Conservation (phyloP, 1,140 invertebrate genomes). For the Brachionus koreanus region DNA sequence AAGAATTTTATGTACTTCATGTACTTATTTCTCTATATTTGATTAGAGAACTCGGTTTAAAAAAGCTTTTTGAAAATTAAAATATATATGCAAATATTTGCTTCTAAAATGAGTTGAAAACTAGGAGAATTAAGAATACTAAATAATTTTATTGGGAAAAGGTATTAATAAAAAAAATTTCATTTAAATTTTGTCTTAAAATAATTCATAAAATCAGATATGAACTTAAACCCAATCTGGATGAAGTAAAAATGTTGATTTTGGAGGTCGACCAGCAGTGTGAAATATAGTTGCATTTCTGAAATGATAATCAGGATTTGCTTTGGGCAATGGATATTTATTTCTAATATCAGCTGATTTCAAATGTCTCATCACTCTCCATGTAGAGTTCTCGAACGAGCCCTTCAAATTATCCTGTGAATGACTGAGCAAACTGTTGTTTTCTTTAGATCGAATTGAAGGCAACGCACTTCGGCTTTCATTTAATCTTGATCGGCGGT, state of each 20-base stretch:
- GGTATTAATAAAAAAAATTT: no score
- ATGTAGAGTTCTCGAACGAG: conserved; percentile 11
- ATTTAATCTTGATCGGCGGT: background rate
- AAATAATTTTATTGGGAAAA: no score
- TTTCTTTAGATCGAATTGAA: background rate
- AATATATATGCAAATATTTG: no score
- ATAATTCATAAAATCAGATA: background rate
- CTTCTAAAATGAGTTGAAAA: no score
- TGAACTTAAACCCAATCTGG: conserved; percentile 32
- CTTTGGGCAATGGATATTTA: conserved; percentile 33
- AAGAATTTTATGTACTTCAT: no score
- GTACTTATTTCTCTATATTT: no score
- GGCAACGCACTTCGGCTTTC: background rate
- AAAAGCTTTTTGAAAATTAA: no score
- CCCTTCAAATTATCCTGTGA: conserved; percentile 2
- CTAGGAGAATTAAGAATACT: no score
- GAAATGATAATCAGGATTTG: conserved; percentile 44
- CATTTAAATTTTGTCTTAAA: background rate
- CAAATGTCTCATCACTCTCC: conserved; percentile 20
- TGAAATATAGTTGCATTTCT: conserved; percentile 37
- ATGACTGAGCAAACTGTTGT: conserved; percentile 9
- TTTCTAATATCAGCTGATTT: conserved; percentile 34
- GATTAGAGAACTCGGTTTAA: no score
- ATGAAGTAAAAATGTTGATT: conserved; percentile 43
- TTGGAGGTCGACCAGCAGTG: conserved; percentile 36